Evolutionary conservation across 2,113 vertebrate species (phyloP).

Genomic region (Cricetomys ansorgei): DNA sequence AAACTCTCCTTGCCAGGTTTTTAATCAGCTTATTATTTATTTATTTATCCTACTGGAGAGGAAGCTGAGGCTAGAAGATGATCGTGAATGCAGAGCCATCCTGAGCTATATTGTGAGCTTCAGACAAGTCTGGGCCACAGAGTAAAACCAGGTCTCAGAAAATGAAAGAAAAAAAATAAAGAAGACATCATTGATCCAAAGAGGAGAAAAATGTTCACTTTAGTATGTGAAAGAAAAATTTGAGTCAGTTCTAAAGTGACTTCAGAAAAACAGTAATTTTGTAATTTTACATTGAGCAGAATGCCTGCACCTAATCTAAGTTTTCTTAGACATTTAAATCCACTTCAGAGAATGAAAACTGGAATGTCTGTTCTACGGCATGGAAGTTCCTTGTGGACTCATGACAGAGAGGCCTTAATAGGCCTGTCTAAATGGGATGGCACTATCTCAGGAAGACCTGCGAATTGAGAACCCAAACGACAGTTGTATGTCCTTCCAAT

Average conservation of each 20-base stretch:
- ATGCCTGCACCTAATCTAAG: background rate
- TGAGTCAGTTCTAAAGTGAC: background rate
- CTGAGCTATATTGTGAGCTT: background rate
- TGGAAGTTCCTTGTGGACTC: no score
- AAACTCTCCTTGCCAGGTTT: background rate
- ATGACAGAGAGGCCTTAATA: background rate
- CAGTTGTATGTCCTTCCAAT: fast-evolving
- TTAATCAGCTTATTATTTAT: background rate
- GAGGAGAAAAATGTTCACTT: background rate
- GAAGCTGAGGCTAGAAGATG: background rate
- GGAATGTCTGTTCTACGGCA: no score
- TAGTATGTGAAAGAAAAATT: background rate
- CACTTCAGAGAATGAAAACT: background rate
- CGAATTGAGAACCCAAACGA: no score
- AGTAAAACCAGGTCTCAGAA: background rate
- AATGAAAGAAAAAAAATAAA: background rate
- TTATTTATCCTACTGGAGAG: background rate
- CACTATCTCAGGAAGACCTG: background rate
- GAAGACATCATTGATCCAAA: background rate
- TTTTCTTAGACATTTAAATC: background rate
- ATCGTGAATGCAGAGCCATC: background rate
- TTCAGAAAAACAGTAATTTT: background rate
- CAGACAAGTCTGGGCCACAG: background rate
- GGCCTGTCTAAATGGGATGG: no score
- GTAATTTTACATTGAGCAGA: background rate